A percentile compares a stretch with the other conserved stretches of the same genome.
Conservation (phyloP, 2,888 invertebrate genomes). For the Ommatoiulus sabulosus region DNA sequence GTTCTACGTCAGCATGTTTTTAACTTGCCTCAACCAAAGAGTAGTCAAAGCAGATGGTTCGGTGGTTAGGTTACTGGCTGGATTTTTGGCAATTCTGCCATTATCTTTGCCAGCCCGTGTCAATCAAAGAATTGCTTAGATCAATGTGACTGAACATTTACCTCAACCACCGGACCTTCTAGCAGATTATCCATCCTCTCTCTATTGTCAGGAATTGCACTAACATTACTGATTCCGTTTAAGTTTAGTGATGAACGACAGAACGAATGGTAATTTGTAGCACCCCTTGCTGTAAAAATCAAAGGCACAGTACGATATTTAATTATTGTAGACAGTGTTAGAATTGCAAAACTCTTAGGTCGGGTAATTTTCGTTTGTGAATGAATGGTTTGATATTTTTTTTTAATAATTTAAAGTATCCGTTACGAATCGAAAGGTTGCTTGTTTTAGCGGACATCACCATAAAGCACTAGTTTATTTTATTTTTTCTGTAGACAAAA, state of each 20-base stretch:
- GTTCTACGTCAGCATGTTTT: neutral
- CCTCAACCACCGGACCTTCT: neutral
- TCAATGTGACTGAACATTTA: neutral
- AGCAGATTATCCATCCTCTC: neutral
- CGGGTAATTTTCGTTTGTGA: too few species aligned
- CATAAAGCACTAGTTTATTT: too few species aligned
- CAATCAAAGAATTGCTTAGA: neutral
- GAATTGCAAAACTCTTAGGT: too few species aligned
- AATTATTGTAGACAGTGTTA: too few species aligned
- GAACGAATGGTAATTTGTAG: neutral
- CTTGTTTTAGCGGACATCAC: too few species aligned
- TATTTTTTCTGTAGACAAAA: too few species aligned
- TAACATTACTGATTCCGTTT: neutral
- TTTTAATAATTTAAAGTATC: too few species aligned
- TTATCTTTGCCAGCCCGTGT: neutral
- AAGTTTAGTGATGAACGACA: neutral
- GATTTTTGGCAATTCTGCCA: neutral
- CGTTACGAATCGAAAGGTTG: too few species aligned
- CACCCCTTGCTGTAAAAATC: neutral
- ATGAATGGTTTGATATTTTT: too few species aligned
- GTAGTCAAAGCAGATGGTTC: neutral
- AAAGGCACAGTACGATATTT: neutral
- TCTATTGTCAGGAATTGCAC: neutral
- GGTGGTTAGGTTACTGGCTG: neutral
- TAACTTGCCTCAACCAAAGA: neutral